Base-by-base conservation (phyloP, 2,888 invertebrate species). In the Pterobdella sp. region DNA sequence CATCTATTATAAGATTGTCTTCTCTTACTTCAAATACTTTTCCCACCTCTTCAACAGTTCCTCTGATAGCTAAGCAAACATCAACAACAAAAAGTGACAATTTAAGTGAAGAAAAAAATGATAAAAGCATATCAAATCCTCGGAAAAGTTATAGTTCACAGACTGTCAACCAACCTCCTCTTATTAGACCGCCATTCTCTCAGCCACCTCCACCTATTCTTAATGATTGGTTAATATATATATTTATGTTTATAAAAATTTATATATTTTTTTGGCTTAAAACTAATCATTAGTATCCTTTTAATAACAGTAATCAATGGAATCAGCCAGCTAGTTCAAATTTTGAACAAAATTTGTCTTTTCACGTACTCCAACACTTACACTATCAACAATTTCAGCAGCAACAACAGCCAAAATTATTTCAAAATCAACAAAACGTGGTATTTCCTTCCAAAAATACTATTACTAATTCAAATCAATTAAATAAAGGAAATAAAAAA, bases 351-450 rank as follows among this genome's bases (percentile, higher is more conserved):
- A 18, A 7, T 10, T n/a, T 65, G 32, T 7, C 4, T 10, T 29
- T 63, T 14, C 65, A 65, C 52, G 52, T 49, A 34, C 18, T 4
- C 32, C 34, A 65, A 35, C 4, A 18, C 3, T 31, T 7, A 65
- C 65, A 65, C 26, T 18, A 7, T 29, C 35, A 32, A 31, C 65
- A 65, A 65, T n/a, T 34, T 31, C 65, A 65, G 32, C 65, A 32
- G 3, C 65, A 65, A 65, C 65, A 29, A 34, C 65, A 35, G 22
- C 65, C 10, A 29, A n/a, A 63, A 63, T 63, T 7, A 14, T 7
- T 63, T n/a, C 26, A 63, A 29, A 63, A 10, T 29, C n/a, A 63
- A 29, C 63, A 14, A 49, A 49, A 14, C 14, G 18, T 18, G 42
- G 10, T 42, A 42, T 7, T 29, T 14, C 7, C 63, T 29, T 14